These are phyloP conservation scores for Scarus forsteni DNA, from an alignment of 2,797 vertebrate genomes.

Conservation along the genomic window DNA sequence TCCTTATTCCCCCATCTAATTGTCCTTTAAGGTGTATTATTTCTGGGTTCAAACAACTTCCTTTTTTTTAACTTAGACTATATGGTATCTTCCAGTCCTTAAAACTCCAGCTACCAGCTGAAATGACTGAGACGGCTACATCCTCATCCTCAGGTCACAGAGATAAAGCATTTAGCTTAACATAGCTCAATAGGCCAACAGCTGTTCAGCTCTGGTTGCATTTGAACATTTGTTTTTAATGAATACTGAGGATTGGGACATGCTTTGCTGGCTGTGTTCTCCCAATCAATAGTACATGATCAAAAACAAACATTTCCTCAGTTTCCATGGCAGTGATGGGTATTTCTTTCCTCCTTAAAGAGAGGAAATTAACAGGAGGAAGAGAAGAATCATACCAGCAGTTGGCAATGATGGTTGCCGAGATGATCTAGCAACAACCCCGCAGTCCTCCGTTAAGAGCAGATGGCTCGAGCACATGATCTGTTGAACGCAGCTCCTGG, in stretches of 20 bases:
- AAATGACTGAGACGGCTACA: background rate
- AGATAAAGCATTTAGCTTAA: background rate
- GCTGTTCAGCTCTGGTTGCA: background rate
- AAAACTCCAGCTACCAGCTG: background rate
- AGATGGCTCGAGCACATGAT: conserved; percentile 70
- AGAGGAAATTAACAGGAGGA: conserved; percentile 10
- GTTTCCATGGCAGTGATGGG: conserved; percentile 25
- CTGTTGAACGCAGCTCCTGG: conserved; percentile 49
- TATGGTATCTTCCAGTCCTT: too few species aligned
- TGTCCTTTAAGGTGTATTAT: too few species aligned
- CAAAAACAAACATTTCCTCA: conserved; percentile 15
- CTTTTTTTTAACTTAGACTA: too few species aligned
- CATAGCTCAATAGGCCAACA: background rate
- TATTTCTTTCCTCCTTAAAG: conserved; percentile 9
- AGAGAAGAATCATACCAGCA: conserved; percentile 40
- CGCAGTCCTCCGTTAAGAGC: conserved; percentile 43
- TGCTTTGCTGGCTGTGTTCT: conserved; percentile 1
- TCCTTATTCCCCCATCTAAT: too few species aligned
- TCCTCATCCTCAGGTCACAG: too few species aligned
- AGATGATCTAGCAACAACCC: conserved; percentile 48
- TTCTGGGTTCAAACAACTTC: too few species aligned
- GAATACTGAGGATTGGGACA: background rate
- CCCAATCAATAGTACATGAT: background rate
- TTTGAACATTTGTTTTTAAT: background rate
- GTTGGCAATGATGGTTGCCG: conserved; percentile 47